Base-by-base conservation (phyloP, 2,888 invertebrate genomes). In the Lycia hirtaria region DNA sequence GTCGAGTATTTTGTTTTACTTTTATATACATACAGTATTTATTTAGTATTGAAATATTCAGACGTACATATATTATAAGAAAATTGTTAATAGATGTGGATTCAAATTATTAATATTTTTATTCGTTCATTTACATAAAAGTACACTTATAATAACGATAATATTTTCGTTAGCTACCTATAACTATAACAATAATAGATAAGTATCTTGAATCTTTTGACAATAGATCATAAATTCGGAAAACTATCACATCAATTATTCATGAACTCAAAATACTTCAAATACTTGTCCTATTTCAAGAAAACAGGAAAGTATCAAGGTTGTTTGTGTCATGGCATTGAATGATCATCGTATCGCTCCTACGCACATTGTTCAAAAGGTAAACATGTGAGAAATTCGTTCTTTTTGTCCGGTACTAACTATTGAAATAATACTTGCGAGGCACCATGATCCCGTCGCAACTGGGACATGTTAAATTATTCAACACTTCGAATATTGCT, bases 381-480 rank as follows among this genome's bases (percentile, higher is more conserved):
- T 84, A 86, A 87, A 88, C 83, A 87, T 76, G 76, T 78, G 76
- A 78, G 81, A 82, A 80, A 83, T 81, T 77, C 80, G 73, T 80
- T 81, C 78, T 76, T 80, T 80, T 83, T 83, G 81, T 82, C 75
- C 75, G 72, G 68, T 75, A 65, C 73, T 75, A 79, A 81, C 81
- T 80, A 84, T 80, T 74, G 77, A 75, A 37, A 19, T 51, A 28
- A 9, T 45, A 38, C 22, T 33, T 17, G 50, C 51, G 61, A 32
- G 48, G 22, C 24, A 38, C 62, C 56, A 62, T 44, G 35, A 32
- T 37, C 2, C 6, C 15, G 0, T 14, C 9, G 32, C 30, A 40
- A 24, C 28, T 4, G 14, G 35, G 41, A 54, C 17, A 35, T 0
- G 3, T 17, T 1, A n/a, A 12, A 4, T 12, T 33, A 33, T 15